A percentile compares a stretch with the other conserved stretches of the same genome.
phyloP scores from a whole-genome alignment of 1,140 invertebrate species.

The Diprion similis region DNA sequence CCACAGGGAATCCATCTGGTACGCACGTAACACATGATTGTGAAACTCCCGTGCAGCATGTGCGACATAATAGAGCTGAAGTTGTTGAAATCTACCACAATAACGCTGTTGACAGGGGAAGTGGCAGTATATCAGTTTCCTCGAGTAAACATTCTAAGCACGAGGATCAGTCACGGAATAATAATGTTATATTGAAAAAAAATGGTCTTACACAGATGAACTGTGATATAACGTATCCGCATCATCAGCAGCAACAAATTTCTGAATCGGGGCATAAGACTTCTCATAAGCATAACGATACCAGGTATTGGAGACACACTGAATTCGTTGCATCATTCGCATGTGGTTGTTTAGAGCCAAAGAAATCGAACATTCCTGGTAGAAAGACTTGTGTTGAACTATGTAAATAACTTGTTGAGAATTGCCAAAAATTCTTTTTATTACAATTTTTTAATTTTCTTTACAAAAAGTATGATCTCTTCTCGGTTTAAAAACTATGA shows the following conservation, averaged over 20 bases:
- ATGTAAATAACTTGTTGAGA: too few species aligned
- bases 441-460: too few species aligned
- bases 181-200: constrained; percentile 19
- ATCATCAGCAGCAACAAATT: not conserved
- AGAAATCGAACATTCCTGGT: too few species aligned
- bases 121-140: constrained; percentile 34
- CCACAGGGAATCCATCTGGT: not conserved
- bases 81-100: constrained; percentile 64
- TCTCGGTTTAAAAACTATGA: too few species aligned
- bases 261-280: not conserved
- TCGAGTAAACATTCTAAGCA: constrained; percentile 40
- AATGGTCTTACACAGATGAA: not conserved
- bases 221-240: constrained; percentile 6
- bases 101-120: constrained; percentile 44
- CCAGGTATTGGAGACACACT: too few species aligned
- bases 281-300: not conserved
- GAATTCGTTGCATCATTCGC: too few species aligned
- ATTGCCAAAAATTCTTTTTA: too few species aligned
- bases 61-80: constrained; percentile 24
- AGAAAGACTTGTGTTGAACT: too few species aligned
- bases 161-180: constrained; percentile 11
- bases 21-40: not conserved
- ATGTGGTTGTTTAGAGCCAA: too few species aligned
- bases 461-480: too few species aligned
- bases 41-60: not conserved